Evolutionary conservation across 35 echinoderm and acorn worm genomes (phyloP).

Genomic region (Anneissia japonica): DNA sequence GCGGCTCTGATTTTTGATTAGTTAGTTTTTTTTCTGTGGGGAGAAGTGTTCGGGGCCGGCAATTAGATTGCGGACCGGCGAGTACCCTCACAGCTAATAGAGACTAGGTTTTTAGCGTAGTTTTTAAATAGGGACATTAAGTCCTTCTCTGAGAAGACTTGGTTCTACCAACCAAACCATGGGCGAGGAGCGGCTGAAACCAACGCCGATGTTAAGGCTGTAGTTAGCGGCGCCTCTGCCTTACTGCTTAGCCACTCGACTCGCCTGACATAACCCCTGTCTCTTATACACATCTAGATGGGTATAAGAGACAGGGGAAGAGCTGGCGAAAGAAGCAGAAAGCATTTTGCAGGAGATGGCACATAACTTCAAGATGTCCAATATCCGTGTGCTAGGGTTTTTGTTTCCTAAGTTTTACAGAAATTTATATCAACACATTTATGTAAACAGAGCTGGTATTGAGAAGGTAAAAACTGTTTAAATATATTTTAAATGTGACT

Average conservation of each 20-base stretch:
- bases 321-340: conserved; percentile 57
- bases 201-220: neutral
- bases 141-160: too few species aligned
- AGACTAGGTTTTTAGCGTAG: too few species aligned
- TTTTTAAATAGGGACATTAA: too few species aligned
- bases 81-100: too few species aligned
- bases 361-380: conserved; percentile 46
- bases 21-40: too few species aligned
- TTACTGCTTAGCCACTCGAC: too few species aligned
- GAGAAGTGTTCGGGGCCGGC: too few species aligned
- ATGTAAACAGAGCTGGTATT: conserved; percentile 70
- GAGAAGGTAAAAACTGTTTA: conserved; percentile 93
- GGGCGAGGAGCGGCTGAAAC: neutral
- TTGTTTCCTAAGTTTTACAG: conserved; percentile 71
- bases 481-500: too few species aligned
- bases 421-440: conserved; percentile 54
- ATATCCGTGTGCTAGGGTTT: conserved; percentile 52
- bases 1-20: too few species aligned
- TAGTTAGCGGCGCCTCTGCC: neutral
- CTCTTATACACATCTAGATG: conserved; percentile 38
- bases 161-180: too few species aligned
- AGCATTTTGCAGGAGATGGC: conserved; percentile 86
- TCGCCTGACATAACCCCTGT: too few species aligned
- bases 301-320: conserved; percentile 10
- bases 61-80: too few species aligned